Conservation (phyloP, 2,113 vertebrate genomes). For the Tragelaphus strepsiceros region DNA sequence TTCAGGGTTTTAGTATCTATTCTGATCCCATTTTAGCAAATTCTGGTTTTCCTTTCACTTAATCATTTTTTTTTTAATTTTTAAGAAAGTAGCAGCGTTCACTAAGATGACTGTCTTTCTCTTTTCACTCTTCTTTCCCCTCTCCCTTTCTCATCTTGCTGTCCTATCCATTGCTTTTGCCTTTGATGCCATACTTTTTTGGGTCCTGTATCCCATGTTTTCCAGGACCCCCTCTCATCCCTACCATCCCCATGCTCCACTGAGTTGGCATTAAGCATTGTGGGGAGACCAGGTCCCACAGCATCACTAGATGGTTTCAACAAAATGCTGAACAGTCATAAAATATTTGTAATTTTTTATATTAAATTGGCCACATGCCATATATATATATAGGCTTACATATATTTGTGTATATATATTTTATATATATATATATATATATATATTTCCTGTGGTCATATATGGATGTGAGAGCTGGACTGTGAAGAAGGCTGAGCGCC, state of each 20-base stretch:
- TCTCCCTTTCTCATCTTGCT: background rate
- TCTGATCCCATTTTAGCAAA: slow-evolving; percentile 6
- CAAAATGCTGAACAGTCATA: background rate
- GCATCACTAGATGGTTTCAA: background rate
- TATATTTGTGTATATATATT: too few relatives aligned
- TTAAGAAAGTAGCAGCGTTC: background rate
- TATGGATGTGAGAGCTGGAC: too few relatives aligned
- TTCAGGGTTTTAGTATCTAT: background rate
- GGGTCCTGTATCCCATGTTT: background rate
- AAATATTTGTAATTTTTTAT: background rate
- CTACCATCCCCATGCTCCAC: fast-evolving
- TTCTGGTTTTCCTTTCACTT: background rate
- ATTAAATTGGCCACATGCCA: background rate
- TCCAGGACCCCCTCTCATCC: background rate
- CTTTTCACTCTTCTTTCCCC: background rate
- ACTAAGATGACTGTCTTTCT: background rate
- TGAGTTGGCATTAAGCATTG: background rate
- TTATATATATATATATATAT: background rate
- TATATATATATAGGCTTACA: background rate
- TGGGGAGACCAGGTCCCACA: background rate
- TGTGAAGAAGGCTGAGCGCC: too few relatives aligned
- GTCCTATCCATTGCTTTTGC: background rate
- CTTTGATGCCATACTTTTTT: background rate
- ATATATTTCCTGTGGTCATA: too few relatives aligned
- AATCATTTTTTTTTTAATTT: background rate